phyloP scores from a whole-genome alignment of 2,888 invertebrate species.

The Conus canariensis region DNA sequence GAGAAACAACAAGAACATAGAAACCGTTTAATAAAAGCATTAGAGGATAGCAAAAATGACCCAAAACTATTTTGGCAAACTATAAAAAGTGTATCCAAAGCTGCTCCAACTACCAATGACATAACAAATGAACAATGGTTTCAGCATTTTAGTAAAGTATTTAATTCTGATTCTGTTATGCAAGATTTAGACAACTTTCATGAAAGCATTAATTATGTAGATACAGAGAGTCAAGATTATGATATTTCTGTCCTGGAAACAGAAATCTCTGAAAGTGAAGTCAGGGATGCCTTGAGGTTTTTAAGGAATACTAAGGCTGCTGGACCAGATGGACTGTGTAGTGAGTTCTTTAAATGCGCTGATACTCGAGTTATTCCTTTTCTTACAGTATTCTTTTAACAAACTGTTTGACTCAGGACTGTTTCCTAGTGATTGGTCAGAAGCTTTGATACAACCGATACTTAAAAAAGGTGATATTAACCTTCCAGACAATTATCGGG shows the following conservation, averaged over 20 bases:
- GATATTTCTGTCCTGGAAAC: background rate
- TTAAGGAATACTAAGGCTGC: background rate
- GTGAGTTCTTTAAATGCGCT: background rate
- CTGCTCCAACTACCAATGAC: background rate
- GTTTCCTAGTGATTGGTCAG: background rate
- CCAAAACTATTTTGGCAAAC: background rate
- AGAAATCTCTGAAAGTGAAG: background rate
- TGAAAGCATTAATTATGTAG: background rate
- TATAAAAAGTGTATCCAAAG: background rate
- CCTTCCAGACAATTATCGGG: conserved; percentile 4
- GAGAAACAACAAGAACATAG: background rate
- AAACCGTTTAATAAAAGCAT: background rate
- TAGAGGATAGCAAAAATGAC: background rate
- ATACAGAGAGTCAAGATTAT: background rate
- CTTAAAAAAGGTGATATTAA: background rate
- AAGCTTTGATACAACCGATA: background rate
- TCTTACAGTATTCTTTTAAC: conserved; percentile 4
- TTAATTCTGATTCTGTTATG: background rate
- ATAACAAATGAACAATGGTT: background rate
- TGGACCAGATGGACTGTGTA: background rate
- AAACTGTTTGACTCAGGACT: conserved; percentile 7
- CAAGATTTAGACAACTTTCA: background rate
- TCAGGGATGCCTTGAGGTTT: background rate
- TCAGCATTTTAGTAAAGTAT: background rate
- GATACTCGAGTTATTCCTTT: background rate